A percentile compares a stretch with the other conserved stretches of the same genome.
Evolutionary conservation across 1,140 invertebrate genomes (phyloP).

Genomic region (Cepaea nemoralis): DNA sequence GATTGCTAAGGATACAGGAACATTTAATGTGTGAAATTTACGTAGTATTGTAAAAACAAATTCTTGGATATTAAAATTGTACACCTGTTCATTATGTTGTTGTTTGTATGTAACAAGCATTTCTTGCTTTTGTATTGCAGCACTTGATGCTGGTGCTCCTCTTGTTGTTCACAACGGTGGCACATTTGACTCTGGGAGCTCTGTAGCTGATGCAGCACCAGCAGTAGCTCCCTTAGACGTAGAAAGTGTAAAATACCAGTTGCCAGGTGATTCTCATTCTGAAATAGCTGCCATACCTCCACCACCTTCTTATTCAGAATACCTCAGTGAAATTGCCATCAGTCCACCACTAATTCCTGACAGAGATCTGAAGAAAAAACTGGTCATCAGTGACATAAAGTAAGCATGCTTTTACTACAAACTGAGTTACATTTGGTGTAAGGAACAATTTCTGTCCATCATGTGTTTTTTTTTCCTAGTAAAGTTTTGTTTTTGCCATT

Average conservation of each 20-base stretch:
- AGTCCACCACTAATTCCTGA: conserved; percentile 46
- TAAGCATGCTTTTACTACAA: no score
- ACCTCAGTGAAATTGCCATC: conserved; percentile 16
- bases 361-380: conserved; percentile 61
- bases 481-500: no score
- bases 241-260: neutral
- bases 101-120: neutral
- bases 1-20: no score
- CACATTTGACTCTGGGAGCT: neutral
- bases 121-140: neutral
- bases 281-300: conserved; percentile 2
- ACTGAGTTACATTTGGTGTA: no score
- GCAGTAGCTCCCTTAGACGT: neutral
- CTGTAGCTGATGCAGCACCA: neutral
- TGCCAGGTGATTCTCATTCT: neutral
- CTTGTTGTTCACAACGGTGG: neutral
- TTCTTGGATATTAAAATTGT: no score
- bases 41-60: no score
- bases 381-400: conserved; percentile 51
- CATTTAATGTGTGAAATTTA: no score
- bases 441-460: no score
- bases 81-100: no score
- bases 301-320: conserved; percentile 35
- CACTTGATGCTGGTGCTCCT: neutral
- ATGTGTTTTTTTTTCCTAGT: no score